These are phyloP conservation scores for Dasysyrphus tricinctus DNA, from an alignment of 2,888 invertebrate species.

Conservation along the genomic window DNA sequence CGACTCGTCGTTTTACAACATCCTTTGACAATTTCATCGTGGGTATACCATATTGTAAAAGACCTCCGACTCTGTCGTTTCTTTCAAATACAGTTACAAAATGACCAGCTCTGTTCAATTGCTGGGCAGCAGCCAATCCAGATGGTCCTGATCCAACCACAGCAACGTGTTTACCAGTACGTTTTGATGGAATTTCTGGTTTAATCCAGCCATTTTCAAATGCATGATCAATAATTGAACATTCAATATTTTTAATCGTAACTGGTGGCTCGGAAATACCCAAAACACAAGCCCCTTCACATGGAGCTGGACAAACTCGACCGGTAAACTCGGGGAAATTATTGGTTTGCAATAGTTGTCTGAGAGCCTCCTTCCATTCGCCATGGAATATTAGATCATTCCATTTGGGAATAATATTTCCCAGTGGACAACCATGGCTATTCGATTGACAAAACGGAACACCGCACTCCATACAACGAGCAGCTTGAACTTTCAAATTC, in stretches of 20 bases:
- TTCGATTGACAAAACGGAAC: conserved; percentile 98
- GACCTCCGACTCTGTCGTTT: conserved; percentile 97
- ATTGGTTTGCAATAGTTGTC: conserved; percentile 97
- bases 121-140: conserved; percentile 97
- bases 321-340: conserved; percentile 99
- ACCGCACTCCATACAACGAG: conserved; percentile 99
- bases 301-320: conserved; percentile 97
- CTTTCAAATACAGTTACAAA: conserved; percentile 98
- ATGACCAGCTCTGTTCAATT: conserved; percentile 97
- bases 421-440: conserved; percentile 97
- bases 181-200: conserved; percentile 89
- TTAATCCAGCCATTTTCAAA: conserved; percentile 98
- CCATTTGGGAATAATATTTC: conserved; percentile 99
- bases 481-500: conserved; percentile 95
- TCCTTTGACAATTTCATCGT: conserved; percentile 99
- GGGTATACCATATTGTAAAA: conserved; percentile 98
- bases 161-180: conserved; percentile 93
- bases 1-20: conserved; percentile 94
- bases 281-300: conserved; percentile 98
- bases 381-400: conserved; percentile 97
- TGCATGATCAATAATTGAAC: conserved; percentile 98
- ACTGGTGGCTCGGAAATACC: conserved; percentile 98
- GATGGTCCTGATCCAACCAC: conserved; percentile 97
- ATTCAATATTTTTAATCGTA: conserved; percentile 99
- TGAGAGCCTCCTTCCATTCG: conserved; percentile 97